Conservation (phyloP, 2,113 vertebrate genomes). For the Laticauda colubrina region DNA sequence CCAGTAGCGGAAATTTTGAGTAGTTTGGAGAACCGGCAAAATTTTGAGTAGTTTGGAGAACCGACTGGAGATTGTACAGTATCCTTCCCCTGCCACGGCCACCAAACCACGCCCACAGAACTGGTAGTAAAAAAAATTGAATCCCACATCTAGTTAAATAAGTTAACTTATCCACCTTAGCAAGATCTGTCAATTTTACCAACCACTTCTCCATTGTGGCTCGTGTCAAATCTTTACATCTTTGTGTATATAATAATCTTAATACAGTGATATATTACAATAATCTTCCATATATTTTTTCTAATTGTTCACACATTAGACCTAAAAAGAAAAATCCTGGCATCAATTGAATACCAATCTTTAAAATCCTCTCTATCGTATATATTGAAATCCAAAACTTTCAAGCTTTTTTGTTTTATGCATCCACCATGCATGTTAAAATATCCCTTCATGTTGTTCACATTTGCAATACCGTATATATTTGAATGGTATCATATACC, state of each 20-base stretch:
- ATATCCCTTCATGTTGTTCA: background rate
- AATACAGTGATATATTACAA: background rate
- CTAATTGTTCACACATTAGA: background rate
- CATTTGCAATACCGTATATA: background rate
- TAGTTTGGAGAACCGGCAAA: too few species aligned
- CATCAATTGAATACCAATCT: background rate
- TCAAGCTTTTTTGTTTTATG: background rate
- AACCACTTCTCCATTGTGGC: background rate
- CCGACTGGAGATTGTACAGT: too few species aligned
- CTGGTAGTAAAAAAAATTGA: too few species aligned
- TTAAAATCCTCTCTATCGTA: background rate
- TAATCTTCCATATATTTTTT: background rate
- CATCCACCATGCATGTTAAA: background rate
- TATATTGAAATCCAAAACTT: background rate
- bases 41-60: too few species aligned
- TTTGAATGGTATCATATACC: background rate
- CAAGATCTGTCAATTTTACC: background rate
- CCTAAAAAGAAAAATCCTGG: background rate
- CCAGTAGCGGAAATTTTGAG: too few species aligned
- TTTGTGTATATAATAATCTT: background rate
- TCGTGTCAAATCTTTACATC: background rate
- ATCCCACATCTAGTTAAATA: background rate
- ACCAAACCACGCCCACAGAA: too few species aligned
- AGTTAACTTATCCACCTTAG: background rate
- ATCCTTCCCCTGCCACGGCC: too few species aligned